Base-by-base conservation (phyloP, 1,140 invertebrate species). In the Protaetia brevitarsis region DNA sequence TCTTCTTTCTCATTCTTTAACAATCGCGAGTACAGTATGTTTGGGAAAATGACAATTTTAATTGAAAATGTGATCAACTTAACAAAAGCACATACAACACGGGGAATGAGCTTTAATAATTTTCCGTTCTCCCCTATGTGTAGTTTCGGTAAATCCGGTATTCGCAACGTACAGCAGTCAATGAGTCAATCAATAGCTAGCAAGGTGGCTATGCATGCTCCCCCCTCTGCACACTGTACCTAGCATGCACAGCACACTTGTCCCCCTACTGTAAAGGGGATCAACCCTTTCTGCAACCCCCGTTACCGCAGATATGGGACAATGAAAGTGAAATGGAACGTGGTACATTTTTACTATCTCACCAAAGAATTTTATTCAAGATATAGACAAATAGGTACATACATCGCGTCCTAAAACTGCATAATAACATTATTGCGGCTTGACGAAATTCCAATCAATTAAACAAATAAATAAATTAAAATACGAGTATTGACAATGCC, bases 161-260 rank as follows among this genome's bases (percentile, higher is more conserved):
- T 45, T 45, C 41, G 41, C 41, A 45, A 45, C 41, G 23, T 45
- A 45, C 41, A 64, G 65, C 67, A 73, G 69, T 73, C 58, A 68
- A 73, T 70, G 68, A 69, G 70, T 69, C 68, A 73, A 73, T 73
- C 72, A 71, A 73, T 73, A 73, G 70, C 41, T 21, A 45, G 41
- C 68, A 66, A 66, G 69, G 69, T 69, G 67, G 64, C 62, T 63
- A 67, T 65, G 68, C 70, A 71, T 70, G 70, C 67, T 69, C 63
- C 66, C 64, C 41, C 64, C 45, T 60, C 59, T 63, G 60, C 64
- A 31, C 41, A 64, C 62, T 28, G 28, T 58, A 58, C 56, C 56
- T 58, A 58, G 56, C 56, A 58, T 58, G 56, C 56, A 58, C 56
- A 58, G 56, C 28, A 58, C 56, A 67, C 56, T 31, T 63, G 60